Evolutionary conservation across 2,888 invertebrate species (phyloP).

Genomic region (Xanthorhoe designata): DNA sequence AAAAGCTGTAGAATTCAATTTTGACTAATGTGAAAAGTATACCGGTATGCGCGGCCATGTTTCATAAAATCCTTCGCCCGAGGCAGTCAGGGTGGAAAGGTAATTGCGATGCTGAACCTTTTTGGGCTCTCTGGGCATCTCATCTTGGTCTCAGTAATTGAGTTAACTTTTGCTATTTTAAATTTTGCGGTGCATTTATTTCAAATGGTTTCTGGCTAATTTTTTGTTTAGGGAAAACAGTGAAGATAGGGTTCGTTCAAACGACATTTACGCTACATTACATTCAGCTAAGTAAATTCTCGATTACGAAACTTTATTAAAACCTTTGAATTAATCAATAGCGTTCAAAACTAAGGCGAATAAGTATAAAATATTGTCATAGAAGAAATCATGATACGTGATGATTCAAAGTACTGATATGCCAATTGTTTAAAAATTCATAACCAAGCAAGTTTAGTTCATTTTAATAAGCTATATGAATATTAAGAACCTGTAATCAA

Average conservation of each 20-base stretch:
- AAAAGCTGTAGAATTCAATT: conserved; percentile 15
- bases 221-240: conserved; percentile 8
- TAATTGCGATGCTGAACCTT: conserved; percentile 39
- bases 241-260: background rate
- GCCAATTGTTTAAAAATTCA: too few relatives aligned
- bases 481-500: background rate
- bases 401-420: too few relatives aligned
- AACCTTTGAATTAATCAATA: too few relatives aligned
- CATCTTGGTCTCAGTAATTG: conserved; percentile 41
- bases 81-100: conserved; percentile 26
- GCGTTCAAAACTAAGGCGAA: too few relatives aligned
- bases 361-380: too few relatives aligned
- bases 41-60: conserved; percentile 22
- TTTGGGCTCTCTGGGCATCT: conserved; percentile 37
- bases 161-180: conserved; percentile 44
- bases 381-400: too few relatives aligned
- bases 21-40: conserved; percentile 27
- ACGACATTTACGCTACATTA: background rate
- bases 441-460: too few relatives aligned
- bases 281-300: background rate
- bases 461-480: too few relatives aligned
- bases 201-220: conserved; percentile 20
- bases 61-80: conserved; percentile 31
- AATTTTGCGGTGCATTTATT: conserved; percentile 39
- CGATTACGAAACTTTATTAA: too few relatives aligned